phyloP scores from a whole-genome alignment of 2,888 invertebrate genomes.

The Carpatolechia fugitivella region DNA sequence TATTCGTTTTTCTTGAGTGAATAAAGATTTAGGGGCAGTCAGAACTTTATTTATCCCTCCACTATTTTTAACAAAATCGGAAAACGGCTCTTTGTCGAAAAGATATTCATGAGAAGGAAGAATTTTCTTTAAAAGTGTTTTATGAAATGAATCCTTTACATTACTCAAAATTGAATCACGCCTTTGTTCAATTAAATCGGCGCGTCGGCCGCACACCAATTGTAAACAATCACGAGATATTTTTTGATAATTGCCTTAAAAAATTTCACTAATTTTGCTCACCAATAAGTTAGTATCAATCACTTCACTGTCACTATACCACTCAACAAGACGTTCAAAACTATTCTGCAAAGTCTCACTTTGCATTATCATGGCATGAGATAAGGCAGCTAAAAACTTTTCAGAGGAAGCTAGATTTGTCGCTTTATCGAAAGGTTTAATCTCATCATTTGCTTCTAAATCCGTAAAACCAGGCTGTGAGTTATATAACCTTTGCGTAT shows the following conservation, averaged over 20 bases:
- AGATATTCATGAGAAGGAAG: background rate
- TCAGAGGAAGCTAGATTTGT: background rate
- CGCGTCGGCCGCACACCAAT: background rate
- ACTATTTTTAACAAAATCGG: background rate
- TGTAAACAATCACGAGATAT: background rate
- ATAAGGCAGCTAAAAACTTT: background rate
- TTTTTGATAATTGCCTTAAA: background rate
- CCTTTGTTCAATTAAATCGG: constrained; percentile 2
- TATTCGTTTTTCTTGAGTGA: background rate
- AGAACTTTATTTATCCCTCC: constrained; percentile 1
- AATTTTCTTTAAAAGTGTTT: background rate
- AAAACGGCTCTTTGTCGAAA: background rate
- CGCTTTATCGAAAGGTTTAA: background rate
- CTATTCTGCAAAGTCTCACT: background rate
- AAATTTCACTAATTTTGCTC: constrained; percentile 5
- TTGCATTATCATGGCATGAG: background rate
- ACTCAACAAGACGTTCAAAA: background rate
- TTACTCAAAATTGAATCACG: background rate
- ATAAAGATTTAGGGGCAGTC: background rate
- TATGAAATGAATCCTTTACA: background rate
- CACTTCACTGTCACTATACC: background rate
- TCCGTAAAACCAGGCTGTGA: background rate
- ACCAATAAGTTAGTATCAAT: background rate
- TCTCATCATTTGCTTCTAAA: constrained; percentile 2
- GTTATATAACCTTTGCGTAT: background rate